These are phyloP conservation scores for Momotus momota DNA, from an alignment of 2,797 vertebrate genomes.

Conservation along the genomic window DNA sequence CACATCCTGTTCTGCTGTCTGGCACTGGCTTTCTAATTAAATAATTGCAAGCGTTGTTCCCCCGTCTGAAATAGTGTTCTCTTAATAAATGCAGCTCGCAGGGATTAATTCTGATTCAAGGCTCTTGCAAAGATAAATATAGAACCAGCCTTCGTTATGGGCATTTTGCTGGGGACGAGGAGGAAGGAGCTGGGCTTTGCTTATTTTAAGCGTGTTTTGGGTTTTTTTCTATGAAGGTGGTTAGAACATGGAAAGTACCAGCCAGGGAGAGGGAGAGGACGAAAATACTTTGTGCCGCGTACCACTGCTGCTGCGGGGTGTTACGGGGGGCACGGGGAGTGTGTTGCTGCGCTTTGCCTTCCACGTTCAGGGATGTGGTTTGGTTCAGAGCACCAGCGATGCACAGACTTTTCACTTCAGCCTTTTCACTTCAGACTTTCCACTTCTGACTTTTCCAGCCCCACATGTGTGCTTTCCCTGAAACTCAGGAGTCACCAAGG, in stretches of 20 bases:
- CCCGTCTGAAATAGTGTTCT: background rate
- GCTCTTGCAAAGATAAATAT: background rate
- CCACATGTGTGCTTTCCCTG: background rate
- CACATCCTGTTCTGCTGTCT: slow-evolving; percentile 21
- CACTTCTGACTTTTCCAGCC: background rate
- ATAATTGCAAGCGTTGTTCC: slow-evolving; percentile 22
- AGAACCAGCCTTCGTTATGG: background rate
- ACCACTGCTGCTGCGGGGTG: background rate
- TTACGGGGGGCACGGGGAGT: accelerated
- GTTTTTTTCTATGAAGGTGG: background rate
- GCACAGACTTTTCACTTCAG: background rate
- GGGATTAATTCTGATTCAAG: background rate
- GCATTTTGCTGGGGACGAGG: background rate
- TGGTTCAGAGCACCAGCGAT: background rate
- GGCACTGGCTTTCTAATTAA: slow-evolving; percentile 8
- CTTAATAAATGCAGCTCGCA: background rate
- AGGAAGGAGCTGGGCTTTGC: background rate
- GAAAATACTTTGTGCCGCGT: background rate
- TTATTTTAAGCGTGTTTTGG: background rate
- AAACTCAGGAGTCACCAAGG: background rate
- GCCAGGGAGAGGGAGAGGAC: background rate
- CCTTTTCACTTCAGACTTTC: too few relatives aligned
- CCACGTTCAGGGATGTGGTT: accelerated
- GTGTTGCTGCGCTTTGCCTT: background rate
- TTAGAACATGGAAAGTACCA: background rate